Base-by-base conservation (phyloP, 2,113 vertebrate species). In the Dinomys branickii region DNA sequence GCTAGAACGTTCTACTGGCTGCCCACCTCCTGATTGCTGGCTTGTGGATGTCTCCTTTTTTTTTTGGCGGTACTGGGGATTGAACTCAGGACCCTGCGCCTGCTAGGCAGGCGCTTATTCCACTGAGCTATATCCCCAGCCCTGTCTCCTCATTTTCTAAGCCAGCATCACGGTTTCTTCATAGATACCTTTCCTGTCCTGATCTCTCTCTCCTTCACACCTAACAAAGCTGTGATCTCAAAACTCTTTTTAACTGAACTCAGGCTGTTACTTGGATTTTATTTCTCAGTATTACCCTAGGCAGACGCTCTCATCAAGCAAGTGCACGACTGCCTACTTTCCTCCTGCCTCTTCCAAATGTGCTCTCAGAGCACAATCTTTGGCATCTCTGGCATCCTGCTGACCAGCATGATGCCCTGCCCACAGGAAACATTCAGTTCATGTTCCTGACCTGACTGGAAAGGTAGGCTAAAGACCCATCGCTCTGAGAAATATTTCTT, bases 91-190 rank as follows among this genome's bases (percentile, higher is more conserved):
- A n/a, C n/a, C n/a, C n/a, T n/a, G n/a, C n/a, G n/a, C n/a, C n/a
- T n/a, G n/a, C n/a, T n/a, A n/a, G n/a, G n/a, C n/a, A n/a, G n/a
- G n/a, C n/a, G n/a, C n/a, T n/a, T n/a, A n/a, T n/a, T n/a, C n/a
- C n/a, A n/a, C n/a, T n/a, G n/a, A n/a, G n/a, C n/a, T n/a, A n/a
- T n/a, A n/a, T n/a, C n/a, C n/a, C n/a, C n/a, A n/a, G n/a, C n/a
- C n/a, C n/a, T 58, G 8, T 47, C 56, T 7, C 41, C 16, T 81
- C 52, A 71, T 61, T 93, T 94, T 88, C n/a, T 58, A 95, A 73
- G 54, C 92, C 38, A 89, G 88, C 95, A 88, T n/a, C 14, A 78
- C 56, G n/a, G 54, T 56, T 83, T 92, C 54, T n/a, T 80, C 44
- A 20, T 3, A 56, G 82, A 71, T 56, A 16, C 8, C 22, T 82